Conservation (phyloP, 2,888 invertebrate genomes). For the Eupithecia inturbata region DNA sequence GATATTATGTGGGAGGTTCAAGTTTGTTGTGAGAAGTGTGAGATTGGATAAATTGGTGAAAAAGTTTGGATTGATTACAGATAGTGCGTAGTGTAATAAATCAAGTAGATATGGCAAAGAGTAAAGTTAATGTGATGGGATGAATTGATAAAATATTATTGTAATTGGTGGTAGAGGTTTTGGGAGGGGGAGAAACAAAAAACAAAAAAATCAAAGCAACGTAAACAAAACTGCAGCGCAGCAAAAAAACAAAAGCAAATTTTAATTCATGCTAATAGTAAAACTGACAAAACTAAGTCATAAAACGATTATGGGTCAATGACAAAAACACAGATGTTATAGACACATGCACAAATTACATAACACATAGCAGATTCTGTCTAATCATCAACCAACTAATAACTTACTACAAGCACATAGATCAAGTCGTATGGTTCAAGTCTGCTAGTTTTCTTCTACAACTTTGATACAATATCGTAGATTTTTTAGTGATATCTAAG, state of each 20-base stretch:
- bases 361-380: constrained; percentile 29
- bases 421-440: constrained; percentile 40
- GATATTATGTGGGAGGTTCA: neutral
- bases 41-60: neutral
- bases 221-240: constrained; percentile 73
- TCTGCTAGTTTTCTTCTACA: constrained; percentile 18
- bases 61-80: neutral
- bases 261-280: constrained; percentile 55
- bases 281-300: constrained; percentile 41
- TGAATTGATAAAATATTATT: constrained; percentile 10
- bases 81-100: neutral
- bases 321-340: constrained; percentile 72
- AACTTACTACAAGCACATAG: constrained; percentile 19
- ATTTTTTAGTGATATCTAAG: neutral
- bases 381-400: constrained; percentile 21
- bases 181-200: constrained; percentile 54
- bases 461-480: too few relatives aligned
- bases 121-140: constrained; percentile 10
- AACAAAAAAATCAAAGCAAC: constrained; percentile 79
- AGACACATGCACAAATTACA: constrained; percentile 42
- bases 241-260: constrained; percentile 74
- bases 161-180: constrained; percentile 10
- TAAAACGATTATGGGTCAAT: constrained; percentile 47
- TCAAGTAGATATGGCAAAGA: constrained; percentile 5
- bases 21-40: neutral